Conservation (phyloP, 2,888 invertebrate genomes). For the Magallana nippona region DNA sequence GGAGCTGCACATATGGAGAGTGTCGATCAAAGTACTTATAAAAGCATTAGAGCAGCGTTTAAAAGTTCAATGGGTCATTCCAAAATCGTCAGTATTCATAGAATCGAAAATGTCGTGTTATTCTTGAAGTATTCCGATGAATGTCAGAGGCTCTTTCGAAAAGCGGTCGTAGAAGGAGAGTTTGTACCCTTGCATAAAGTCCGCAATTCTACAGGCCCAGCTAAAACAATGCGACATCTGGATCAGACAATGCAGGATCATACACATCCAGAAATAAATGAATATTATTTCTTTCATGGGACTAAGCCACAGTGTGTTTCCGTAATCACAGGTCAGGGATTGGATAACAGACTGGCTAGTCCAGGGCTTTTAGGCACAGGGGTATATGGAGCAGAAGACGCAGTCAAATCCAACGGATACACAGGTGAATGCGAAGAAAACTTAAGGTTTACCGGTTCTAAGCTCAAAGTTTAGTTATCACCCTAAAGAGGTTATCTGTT, state of each 20-base stretch:
- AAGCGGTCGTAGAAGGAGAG: constrained; percentile 45
- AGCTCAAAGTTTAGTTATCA: too few species aligned
- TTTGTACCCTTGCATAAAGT: constrained; percentile 25
- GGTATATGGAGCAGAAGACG: constrained; percentile 65
- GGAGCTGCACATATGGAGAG: constrained; percentile 25
- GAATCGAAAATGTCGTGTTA: constrained; percentile 65
- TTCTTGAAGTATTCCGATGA: constrained; percentile 61
- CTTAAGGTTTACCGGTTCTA: too few species aligned
- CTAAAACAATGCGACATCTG: constrained; percentile 33
- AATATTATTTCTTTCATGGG: constrained; percentile 67
- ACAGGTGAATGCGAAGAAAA: constrained; percentile 53
- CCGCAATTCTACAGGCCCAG: background rate
- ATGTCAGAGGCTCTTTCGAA: constrained; percentile 59
- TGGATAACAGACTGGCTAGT: constrained; percentile 59
- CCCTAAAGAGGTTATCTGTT: too few species aligned
- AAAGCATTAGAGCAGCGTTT: constrained; percentile 51
- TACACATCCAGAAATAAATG: constrained; percentile 64
- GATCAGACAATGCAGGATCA: constrained; percentile 39
- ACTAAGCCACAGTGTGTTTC: constrained; percentile 55
- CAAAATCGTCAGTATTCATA: constrained; percentile 58
- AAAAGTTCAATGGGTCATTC: constrained; percentile 10
- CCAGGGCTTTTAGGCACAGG: constrained; percentile 62
- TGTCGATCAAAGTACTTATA: constrained; percentile 51
- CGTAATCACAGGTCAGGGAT: constrained; percentile 55
- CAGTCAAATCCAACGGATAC: constrained; percentile 66